Percentiles rank a stretch among this genome's conserved stretches.
phyloP scores from a whole-genome alignment of 2,797 vertebrate species.

The Glyptemys insculpta region DNA sequence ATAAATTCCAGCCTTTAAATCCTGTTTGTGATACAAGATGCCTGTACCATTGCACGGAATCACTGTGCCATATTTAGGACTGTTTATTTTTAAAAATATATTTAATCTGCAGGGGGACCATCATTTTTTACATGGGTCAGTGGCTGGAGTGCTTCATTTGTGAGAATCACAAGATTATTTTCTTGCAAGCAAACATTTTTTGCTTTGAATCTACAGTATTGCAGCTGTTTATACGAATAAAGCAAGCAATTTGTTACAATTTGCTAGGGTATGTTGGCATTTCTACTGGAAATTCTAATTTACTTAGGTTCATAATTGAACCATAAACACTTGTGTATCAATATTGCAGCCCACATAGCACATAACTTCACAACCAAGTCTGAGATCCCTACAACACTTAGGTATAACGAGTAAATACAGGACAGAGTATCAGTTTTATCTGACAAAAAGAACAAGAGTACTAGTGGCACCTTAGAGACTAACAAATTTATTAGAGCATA shows the following conservation, averaged over 20 bases:
- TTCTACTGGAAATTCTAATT: background rate
- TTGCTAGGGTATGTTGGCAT: background rate
- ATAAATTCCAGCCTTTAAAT: background rate
- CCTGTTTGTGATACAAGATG: background rate
- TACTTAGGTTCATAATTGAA: background rate
- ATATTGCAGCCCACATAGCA: background rate
- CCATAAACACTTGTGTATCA: background rate
- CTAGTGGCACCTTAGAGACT: too few relatives aligned
- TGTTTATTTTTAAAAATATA: background rate
- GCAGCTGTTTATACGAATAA: background rate
- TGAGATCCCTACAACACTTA: background rate
- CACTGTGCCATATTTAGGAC: background rate
- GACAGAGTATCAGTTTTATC: background rate
- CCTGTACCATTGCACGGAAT: rapidly evolving
- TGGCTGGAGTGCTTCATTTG: background rate
- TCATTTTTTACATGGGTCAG: background rate
- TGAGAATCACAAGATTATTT: background rate
- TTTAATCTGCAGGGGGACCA: background rate
- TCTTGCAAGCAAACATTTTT: background rate
- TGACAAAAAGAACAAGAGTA: too few relatives aligned
- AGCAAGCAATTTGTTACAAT: background rate
- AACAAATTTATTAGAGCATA: too few relatives aligned
- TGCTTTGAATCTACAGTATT: background rate
- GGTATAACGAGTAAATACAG: background rate
- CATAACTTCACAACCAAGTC: background rate